Evolutionary conservation across 92 coral and sea anemone species (phyloP).

Genomic region (Blastomussa wellsi): DNA sequence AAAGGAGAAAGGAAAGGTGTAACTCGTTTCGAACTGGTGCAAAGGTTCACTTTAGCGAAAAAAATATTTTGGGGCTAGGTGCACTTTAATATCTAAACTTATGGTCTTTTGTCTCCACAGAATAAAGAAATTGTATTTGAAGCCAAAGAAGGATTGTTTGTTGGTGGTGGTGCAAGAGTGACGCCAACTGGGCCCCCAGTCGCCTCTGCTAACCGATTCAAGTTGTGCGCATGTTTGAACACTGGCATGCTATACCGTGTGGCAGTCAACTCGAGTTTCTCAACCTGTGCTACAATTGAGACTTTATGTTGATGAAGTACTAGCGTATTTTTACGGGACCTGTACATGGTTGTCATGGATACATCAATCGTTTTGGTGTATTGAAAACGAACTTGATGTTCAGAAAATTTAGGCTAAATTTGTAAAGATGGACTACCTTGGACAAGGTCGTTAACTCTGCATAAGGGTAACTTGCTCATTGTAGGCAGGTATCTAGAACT

Average conservation of each 20-base stretch:
- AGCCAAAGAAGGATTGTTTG: conserved; percentile 29
- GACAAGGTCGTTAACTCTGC: no score
- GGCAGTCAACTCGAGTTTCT: conserved; percentile 13
- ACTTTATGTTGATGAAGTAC: conserved; percentile 30
- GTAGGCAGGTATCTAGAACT: background rate
- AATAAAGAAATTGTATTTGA: conserved; percentile 41
- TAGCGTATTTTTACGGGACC: background rate
- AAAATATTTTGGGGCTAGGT: no score
- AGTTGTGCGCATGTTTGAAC: conserved; percentile 68
- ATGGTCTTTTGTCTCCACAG: conserved; percentile 10
- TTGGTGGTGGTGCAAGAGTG: background rate
- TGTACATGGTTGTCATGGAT: conserved; percentile 1
- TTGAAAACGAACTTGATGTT: background rate
- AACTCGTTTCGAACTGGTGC: no score
- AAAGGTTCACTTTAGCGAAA: no score
- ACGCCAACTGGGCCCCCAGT: conserved; percentile 14
- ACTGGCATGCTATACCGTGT: conserved; percentile 62
- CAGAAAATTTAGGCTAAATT: background rate
- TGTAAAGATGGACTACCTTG: no score
- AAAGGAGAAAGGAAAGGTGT: no score
- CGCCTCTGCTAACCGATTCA: conserved; percentile 25
- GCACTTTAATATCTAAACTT: no score
- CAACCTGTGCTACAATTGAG: conserved; percentile 54
- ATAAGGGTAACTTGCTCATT: background rate
- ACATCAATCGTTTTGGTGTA: background rate